phyloP scores from a whole-genome alignment of 2,113 vertebrate genomes.

The Loxodonta africana region DNA sequence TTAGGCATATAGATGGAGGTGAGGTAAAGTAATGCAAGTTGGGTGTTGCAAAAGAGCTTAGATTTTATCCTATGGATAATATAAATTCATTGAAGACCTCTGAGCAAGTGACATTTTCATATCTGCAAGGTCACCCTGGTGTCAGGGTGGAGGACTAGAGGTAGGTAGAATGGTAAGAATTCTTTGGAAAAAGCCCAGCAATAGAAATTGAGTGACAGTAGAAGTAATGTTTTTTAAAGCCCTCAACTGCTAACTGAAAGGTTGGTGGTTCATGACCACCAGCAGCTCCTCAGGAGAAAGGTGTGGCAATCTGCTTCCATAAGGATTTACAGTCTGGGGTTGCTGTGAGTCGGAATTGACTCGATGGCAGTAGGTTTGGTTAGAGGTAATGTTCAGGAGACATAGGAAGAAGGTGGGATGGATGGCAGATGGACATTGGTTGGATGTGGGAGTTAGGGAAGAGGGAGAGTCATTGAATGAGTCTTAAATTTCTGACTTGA shows the following conservation, averaged over 20 bases:
- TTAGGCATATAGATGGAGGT: neutral
- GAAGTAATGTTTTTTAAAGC: neutral
- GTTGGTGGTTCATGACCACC: no score
- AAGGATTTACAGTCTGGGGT: no score
- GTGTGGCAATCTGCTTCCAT: no score
- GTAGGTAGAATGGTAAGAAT: neutral
- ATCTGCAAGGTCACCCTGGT: neutral
- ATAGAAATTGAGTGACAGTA: neutral
- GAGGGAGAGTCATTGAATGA: neutral
- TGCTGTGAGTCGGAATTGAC: no score
- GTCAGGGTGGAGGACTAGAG: neutral
- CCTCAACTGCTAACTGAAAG: no score
- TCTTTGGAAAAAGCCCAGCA: neutral
- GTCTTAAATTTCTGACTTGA: neutral
- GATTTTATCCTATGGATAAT: neutral
- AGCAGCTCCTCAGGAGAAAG: no score
- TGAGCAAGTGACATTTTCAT: neutral
- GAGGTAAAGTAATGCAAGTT: neutral
- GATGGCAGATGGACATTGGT: neutral
- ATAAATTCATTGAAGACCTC: neutral
- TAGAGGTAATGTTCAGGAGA: neutral
- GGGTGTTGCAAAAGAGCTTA: neutral
- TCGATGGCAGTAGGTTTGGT: no score
- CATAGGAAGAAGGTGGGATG: no score
- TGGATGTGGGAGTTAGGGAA: neutral